Conservation (phyloP, 1,140 invertebrate genomes). For the Lepidurus packardi region DNA sequence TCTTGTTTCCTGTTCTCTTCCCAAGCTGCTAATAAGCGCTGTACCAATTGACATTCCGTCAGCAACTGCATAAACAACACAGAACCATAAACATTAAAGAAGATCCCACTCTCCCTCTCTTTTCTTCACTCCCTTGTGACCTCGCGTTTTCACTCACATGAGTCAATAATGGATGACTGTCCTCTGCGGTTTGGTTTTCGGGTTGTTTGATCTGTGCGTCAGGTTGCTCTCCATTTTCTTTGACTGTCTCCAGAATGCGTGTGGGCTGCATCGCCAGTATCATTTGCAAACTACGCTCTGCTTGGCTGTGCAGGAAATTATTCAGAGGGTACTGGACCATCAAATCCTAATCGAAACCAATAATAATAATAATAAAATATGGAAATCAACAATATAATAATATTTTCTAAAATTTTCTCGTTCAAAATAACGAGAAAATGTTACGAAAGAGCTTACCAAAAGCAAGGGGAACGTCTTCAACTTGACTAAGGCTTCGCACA, state of each 20-base stretch:
- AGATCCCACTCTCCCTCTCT: constrained; percentile 39
- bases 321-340: constrained; percentile 79
- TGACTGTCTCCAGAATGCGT: constrained; percentile 40
- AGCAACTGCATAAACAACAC: constrained; percentile 55
- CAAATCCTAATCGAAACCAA: constrained; percentile 59
- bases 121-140: not conserved
- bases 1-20: constrained; percentile 53
- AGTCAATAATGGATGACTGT: constrained; percentile 27
- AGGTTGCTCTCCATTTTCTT: constrained; percentile 37
- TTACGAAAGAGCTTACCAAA: constrained; percentile 50
- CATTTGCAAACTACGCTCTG: constrained; percentile 63
- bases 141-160: constrained; percentile 25
- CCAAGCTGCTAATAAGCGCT: constrained; percentile 61
- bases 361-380: constrained; percentile 29
- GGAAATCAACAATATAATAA: not conserved
- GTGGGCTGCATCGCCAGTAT: constrained; percentile 49
- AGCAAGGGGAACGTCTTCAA: constrained; percentile 57
- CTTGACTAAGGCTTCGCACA: constrained; percentile 51
- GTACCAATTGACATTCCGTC: constrained; percentile 57
- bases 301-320: constrained; percentile 83
- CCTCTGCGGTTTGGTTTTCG: constrained; percentile 20
- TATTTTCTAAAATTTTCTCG: not conserved
- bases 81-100: constrained; percentile 34
- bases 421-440: not conserved
- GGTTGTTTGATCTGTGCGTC: constrained; percentile 19